These are phyloP conservation scores for Gasterosteus nipponicus DNA, from an alignment of 2,113 vertebrate genomes.

Conservation along the genomic window DNA sequence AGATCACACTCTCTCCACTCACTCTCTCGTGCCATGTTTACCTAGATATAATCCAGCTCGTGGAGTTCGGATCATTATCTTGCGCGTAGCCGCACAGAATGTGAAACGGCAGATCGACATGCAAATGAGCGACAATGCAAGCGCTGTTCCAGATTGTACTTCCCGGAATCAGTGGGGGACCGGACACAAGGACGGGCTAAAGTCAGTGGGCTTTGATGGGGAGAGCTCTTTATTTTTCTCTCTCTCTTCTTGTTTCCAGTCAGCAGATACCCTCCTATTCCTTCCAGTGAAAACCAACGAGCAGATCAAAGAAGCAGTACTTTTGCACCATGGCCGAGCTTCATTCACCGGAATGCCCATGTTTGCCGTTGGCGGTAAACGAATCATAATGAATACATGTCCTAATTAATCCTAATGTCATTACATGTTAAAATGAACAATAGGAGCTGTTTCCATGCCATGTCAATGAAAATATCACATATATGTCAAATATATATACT, in stretches of 20 bases:
- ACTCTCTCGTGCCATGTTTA: constrained; percentile 30
- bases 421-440: constrained; percentile 9
- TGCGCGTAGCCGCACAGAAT: constrained; percentile 25
- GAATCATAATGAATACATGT: constrained; percentile 1
- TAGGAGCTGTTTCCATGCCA: neutral
- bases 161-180: constrained; percentile 45
- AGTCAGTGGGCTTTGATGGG: constrained; percentile 62
- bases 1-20: constrained; percentile 1
- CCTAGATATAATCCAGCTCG: constrained; percentile 21
- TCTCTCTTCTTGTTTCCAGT: constrained; percentile 17
- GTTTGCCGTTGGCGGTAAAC: neutral
- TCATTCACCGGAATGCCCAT: neutral
- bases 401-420: constrained; percentile 1
- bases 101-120: constrained; percentile 47
- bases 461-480: neutral
- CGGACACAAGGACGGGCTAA: constrained; percentile 59
- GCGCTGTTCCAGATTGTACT: constrained; percentile 41
- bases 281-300: constrained; percentile 28
- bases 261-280: constrained; percentile 17
- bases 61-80: constrained; percentile 32
- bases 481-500: too few relatives aligned
- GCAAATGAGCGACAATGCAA: constrained; percentile 54
- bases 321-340: constrained; percentile 3
- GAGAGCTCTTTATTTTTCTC: constrained; percentile 41
- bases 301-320: constrained; percentile 26